Conservation (phyloP, 2,888 invertebrate genomes). For the Rotaria magnacalcarata region DNA sequence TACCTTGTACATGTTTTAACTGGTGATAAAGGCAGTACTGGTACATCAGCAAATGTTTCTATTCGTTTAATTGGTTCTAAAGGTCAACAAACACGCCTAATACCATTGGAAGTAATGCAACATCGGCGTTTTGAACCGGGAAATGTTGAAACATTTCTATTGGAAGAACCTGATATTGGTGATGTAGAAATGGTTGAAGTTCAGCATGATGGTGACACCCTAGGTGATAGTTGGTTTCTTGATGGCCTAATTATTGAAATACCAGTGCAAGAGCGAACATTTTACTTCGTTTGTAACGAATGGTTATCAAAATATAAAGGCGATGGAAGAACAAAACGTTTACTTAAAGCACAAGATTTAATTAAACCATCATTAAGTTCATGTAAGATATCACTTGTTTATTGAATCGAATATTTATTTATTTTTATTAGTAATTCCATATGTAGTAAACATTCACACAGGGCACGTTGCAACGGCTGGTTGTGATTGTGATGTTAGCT, state of each 20-base stretch:
- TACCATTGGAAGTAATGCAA: constrained; percentile 54
- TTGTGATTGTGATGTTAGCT: constrained; percentile 57
- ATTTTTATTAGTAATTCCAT: constrained; percentile 22
- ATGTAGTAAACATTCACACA: constrained; percentile 51
- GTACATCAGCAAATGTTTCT: too few relatives aligned
- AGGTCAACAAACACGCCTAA: constrained; percentile 51
- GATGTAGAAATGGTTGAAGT: constrained; percentile 57
- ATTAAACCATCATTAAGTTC: constrained; percentile 47
- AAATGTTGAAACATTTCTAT: constrained; percentile 56
- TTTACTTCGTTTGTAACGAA: constrained; percentile 56
- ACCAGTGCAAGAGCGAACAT: constrained; percentile 52
- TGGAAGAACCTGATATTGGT: constrained; percentile 57
- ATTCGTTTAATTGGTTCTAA: too few relatives aligned
- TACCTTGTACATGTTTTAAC: constrained; percentile 56
- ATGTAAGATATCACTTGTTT: neutral
- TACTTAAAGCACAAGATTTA: constrained; percentile 54
- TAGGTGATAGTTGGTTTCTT: constrained; percentile 57
- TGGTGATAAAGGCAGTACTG: constrained; percentile 54
- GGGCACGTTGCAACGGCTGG: constrained; percentile 55
- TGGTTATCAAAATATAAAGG: constrained; percentile 58
- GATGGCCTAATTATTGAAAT: constrained; percentile 56
- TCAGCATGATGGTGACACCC: constrained; percentile 57
- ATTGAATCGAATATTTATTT: too few relatives aligned
- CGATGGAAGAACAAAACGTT: constrained; percentile 55
- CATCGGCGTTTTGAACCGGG: constrained; percentile 55